Evolutionary conservation across 2,797 vertebrate genomes (phyloP), one percentile per base, ranked within the genome.

Genomic region (Uromys caudimaculatus): DNA sequence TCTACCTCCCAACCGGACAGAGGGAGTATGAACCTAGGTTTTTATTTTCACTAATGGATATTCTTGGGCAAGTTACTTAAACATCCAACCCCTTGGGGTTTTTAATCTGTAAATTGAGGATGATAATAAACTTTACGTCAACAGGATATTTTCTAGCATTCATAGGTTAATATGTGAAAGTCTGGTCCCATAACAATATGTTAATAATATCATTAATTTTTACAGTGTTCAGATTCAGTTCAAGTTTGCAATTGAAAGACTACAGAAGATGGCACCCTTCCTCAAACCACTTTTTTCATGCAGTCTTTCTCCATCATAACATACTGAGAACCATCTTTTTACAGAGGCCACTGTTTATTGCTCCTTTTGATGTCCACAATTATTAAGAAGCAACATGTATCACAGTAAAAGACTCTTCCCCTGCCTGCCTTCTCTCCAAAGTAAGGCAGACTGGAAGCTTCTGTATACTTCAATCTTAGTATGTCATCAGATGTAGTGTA

Each of bases 141-240:
- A 27, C 21, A 81, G 10, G 41, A 1, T 88, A 3, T 44, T 89
- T 88, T n/a, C 62, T 91, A 82, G 16, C 44, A 93, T 50, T 76
- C 27, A 73, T 21, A 27, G 38, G 35, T 83, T 84, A 93, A 93
- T 90, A 77, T 75, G 38, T 17, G 81, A 77, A 92, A 90, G 12
- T 88, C 50, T 32, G 77, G 58, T 35, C 21, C 85, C 0, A 32
- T 87, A 62, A 21, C 6, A 75, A 81, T 54, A 75, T 21, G 27
- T 90, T 75, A 50, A 8, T 77, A 12, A 38, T 54, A 27, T 62
- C 82, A 76, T 62, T 71, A 24, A 1, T 54, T 87, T 67, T 76
- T 50, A 58, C 77, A 67, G 50, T 41, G 23, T 44, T 91, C 21
- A 69, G 60, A 19, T 79, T 92, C 11, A 8, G 16, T 83, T 83